A percentile compares a stretch with the other conserved stretches of the same genome.
Evolutionary conservation across 2,888 invertebrate genomes (phyloP).

Genomic region (Trachelus stipa): DNA sequence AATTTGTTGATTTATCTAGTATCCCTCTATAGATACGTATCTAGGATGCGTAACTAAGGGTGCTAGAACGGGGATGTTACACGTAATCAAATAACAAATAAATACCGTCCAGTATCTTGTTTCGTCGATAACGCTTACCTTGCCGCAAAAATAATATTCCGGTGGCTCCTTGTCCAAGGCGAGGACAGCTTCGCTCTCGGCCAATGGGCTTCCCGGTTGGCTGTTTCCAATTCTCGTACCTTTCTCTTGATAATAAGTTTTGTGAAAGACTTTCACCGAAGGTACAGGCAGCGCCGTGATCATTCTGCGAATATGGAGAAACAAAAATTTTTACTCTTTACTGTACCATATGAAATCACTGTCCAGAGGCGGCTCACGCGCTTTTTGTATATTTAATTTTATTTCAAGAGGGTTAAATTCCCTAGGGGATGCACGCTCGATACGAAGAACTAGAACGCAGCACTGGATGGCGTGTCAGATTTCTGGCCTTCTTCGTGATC

Average conservation of each 20-base stretch:
- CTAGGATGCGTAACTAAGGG: neutral
- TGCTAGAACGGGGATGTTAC: neutral
- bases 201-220: conserved; percentile 59
- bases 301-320: conserved; percentile 46
- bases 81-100: neutral
- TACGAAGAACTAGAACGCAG: conserved; percentile 35
- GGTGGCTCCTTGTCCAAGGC: conserved; percentile 57
- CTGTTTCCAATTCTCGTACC: conserved; percentile 56
- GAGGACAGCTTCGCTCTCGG: conserved; percentile 59
- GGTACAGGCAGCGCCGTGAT: conserved; percentile 62
- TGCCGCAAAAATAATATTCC: conserved; percentile 62
- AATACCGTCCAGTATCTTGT: neutral
- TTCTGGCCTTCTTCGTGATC: neutral
- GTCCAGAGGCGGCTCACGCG: neutral
- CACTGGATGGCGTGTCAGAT: neutral
- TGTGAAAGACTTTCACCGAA: conserved; percentile 62
- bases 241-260: conserved; percentile 62
- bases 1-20: neutral
- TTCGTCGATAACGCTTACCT: conserved; percentile 39
- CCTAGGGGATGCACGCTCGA: conserved; percentile 26
- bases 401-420: neutral
- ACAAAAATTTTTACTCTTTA: neutral
- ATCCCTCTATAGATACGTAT: neutral
- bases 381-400: neutral
- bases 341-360: neutral